Conservation (phyloP, 2,888 invertebrate genomes). For the Urechis unicinctus region DNA sequence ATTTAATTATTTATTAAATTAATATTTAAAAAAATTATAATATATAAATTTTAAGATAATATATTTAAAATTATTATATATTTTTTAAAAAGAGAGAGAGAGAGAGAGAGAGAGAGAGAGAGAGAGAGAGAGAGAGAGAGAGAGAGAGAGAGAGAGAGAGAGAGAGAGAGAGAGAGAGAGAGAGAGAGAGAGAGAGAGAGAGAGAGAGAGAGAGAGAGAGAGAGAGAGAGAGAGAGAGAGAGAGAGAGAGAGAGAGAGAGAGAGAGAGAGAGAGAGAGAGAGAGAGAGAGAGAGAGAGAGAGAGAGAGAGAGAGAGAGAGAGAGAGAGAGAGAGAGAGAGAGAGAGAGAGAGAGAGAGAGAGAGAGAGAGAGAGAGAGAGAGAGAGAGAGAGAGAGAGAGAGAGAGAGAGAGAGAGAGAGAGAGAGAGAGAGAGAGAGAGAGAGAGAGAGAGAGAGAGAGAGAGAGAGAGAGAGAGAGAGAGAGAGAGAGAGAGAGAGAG, state of each 20-base stretch:
- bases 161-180: conserved; percentile 11
- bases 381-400: too few relatives aligned
- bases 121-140: conserved; percentile 2
- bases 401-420: too few relatives aligned
- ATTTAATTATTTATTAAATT: too few relatives aligned
- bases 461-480: too few relatives aligned
- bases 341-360: too few relatives aligned
- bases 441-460: too few relatives aligned
- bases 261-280: conserved; percentile 8
- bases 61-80: conserved; percentile 1
- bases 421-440: too few relatives aligned
- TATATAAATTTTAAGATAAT: too few relatives aligned
- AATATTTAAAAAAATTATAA: too few relatives aligned
- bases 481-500: too few relatives aligned
- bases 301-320: not conserved
- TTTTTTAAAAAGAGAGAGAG: not conserved
- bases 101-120: conserved; percentile 7
- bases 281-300: conserved; percentile 5
- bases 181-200: conserved; percentile 13
- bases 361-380: too few relatives aligned
- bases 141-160: conserved; percentile 8
- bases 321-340: not conserved
- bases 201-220: conserved; percentile 4
- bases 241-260: conserved; percentile 7
- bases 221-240: not conserved